phyloP scores from a whole-genome alignment of 2,888 invertebrate species.

The Pachymerium ferrugineum region DNA sequence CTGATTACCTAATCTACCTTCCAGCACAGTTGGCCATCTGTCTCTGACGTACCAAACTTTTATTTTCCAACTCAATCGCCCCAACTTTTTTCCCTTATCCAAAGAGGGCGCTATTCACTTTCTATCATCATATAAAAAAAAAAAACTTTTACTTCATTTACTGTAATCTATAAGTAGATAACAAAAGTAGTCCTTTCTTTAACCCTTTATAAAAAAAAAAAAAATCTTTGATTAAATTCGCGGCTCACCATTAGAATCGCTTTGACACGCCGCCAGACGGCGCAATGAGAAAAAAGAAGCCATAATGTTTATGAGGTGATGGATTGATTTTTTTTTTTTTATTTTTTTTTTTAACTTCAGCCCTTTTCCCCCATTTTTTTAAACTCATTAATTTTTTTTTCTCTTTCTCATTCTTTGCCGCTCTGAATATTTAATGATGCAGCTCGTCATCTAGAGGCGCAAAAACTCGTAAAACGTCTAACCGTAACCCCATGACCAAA shows the following conservation, averaged over 20 bases:
- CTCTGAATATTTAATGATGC: constrained; percentile 11
- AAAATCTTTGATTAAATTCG: constrained; percentile 23
- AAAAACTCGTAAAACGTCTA: constrained; percentile 4
- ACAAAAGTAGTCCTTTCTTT: too few relatives aligned
- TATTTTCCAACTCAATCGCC: too few relatives aligned
- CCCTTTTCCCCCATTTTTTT: background rate
- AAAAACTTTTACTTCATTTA: too few relatives aligned
- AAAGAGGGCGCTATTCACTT: too few relatives aligned
- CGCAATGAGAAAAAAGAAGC: background rate
- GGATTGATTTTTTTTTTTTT: background rate
- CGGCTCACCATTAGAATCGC: constrained; percentile 16
- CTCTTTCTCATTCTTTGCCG: background rate
- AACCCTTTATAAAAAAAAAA: too few relatives aligned
- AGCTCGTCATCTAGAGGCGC: constrained; percentile 10
- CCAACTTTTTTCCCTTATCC: too few relatives aligned
- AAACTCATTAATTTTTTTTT: background rate
- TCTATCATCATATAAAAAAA: too few relatives aligned
- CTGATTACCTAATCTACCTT: background rate
- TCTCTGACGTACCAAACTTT: background rate
- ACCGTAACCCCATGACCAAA: background rate
- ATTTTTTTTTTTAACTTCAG: too few relatives aligned
- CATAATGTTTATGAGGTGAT: constrained; percentile 7
- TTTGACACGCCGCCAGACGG: constrained; percentile 21
- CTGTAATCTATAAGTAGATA: too few relatives aligned
- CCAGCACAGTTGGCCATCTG: background rate